phyloP scores from a whole-genome alignment of 2,888 invertebrate species.

The Trissonchulus sp. region DNA sequence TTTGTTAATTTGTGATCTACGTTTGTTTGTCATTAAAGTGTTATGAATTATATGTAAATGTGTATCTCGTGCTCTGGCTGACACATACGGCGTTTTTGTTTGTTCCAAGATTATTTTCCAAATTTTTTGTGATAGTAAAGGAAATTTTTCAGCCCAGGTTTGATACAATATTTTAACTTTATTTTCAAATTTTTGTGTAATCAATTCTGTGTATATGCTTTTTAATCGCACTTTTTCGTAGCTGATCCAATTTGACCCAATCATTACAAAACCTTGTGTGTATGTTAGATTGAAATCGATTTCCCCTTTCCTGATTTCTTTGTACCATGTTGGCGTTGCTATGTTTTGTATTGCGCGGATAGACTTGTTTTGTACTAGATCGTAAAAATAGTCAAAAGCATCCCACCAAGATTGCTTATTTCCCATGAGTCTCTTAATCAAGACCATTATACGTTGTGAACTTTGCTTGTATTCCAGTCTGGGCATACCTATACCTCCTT shows the following conservation, averaged over 20 bases:
- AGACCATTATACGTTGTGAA: not conserved
- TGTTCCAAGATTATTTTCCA: not conserved
- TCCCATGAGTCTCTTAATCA: not conserved
- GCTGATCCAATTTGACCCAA: not conserved
- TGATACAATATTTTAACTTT: conserved; percentile 4
- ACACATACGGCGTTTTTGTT: not conserved
- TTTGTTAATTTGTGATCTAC: not conserved
- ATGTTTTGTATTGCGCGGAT: not conserved
- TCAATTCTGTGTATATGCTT: not conserved
- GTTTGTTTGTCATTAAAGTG: not conserved
- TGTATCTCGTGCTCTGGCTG: not conserved
- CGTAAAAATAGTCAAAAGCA: not conserved
- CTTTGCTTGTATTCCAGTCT: not conserved
- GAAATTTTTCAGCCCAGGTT: not conserved
- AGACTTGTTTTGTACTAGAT: not conserved
- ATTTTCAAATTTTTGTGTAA: not conserved
- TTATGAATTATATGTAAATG: not conserved
- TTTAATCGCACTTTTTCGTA: not conserved
- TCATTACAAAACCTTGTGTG: not conserved
- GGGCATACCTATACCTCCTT: not conserved
- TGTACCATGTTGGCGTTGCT: not conserved
- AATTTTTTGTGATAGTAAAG: not conserved
- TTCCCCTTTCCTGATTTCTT: not conserved
- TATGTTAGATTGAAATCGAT: not conserved
- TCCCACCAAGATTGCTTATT: not conserved